Conservation (phyloP, 1,140 invertebrate species). For the Drosophila navojoa region DNA sequence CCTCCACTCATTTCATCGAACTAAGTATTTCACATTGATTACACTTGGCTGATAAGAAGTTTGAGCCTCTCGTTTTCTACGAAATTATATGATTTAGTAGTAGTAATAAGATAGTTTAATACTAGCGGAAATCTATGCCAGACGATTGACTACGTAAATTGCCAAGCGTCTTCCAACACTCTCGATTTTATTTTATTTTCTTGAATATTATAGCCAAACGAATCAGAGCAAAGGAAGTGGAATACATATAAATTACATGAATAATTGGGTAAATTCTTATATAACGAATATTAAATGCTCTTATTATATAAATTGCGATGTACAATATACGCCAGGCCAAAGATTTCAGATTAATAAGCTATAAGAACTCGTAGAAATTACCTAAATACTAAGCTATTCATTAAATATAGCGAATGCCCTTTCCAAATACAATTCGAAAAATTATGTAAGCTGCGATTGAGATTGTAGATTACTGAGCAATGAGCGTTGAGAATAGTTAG, state of each 20-base stretch:
- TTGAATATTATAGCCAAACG: constrained; percentile 4
- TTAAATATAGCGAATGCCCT: not conserved
- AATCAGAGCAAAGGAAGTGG: not conserved
- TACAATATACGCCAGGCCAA: too few relatives aligned
- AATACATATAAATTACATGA: constrained; percentile 3
- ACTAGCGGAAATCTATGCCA: constrained; percentile 15
- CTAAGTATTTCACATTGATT: constrained; percentile 14
- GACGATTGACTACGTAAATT: constrained; percentile 20
- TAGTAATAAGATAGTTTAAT: constrained; percentile 9
- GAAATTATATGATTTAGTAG: not conserved
- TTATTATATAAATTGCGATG: not conserved
- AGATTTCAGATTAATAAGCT: too few relatives aligned
- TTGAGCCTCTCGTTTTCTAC: constrained; percentile 27
- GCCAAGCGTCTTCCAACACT: not conserved
- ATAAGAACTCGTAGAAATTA: too few relatives aligned
- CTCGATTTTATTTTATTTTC: constrained; percentile 34
- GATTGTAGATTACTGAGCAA: too few relatives aligned
- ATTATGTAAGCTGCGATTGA: too few relatives aligned
- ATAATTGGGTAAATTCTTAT: too few relatives aligned
- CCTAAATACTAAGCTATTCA: too few relatives aligned
- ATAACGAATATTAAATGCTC: not conserved
- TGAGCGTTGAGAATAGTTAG: too few relatives aligned
- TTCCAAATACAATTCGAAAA: not conserved
- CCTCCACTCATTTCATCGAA: not conserved
- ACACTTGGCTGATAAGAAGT: constrained; percentile 30